Evolutionary conservation across 2,797 vertebrate species (phyloP).

Genomic region (Echeneis naucrates): DNA sequence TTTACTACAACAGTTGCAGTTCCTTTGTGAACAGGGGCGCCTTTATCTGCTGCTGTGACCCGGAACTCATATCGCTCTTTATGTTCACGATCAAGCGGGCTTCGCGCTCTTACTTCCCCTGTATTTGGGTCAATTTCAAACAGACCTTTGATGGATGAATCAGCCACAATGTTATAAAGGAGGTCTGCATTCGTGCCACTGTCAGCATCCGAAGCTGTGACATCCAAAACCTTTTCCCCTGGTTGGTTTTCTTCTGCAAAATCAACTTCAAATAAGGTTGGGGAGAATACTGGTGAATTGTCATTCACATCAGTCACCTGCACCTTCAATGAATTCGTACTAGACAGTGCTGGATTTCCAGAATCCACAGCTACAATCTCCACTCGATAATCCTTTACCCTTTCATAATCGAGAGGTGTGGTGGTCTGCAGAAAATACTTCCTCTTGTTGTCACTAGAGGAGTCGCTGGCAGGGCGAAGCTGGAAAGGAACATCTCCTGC

Average conservation of each 20-base stretch:
- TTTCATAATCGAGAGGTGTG: conserved; percentile 93
- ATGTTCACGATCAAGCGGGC: conserved; percentile 94
- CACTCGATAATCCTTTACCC: conserved; percentile 92
- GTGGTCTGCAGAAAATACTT: conserved; percentile 99
- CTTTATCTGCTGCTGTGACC: conserved; percentile 95
- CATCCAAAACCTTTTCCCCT: conserved; percentile 92
- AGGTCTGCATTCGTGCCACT: conserved; percentile 95
- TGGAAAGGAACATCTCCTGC: conserved; percentile 97
- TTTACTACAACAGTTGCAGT: conserved; percentile 95
- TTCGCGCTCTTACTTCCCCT: conserved; percentile 93
- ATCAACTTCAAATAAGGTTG: conserved; percentile 92
- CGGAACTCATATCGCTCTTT: conserved; percentile 94
- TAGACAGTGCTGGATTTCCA: conserved; percentile 96
- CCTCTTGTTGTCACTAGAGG: conserved; percentile 95
- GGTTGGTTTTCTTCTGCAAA: conserved; percentile 96
- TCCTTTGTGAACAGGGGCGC: conserved; percentile 94
- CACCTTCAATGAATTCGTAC: conserved; percentile 97
- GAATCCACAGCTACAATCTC: conserved; percentile 98
- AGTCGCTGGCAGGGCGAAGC: conserved; percentile 94
- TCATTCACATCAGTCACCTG: conserved; percentile 97
- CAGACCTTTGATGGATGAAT: conserved; percentile 91
- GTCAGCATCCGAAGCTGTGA: conserved; percentile 94
- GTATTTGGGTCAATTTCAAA: conserved; percentile 95
- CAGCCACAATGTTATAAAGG: conserved; percentile 90
- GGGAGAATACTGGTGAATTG: conserved; percentile 95